Evolutionary conservation across 2,888 invertebrate genomes (phyloP), one percentile per base, ranked within the genome.

Genomic region (Graphium colonna): DNA sequence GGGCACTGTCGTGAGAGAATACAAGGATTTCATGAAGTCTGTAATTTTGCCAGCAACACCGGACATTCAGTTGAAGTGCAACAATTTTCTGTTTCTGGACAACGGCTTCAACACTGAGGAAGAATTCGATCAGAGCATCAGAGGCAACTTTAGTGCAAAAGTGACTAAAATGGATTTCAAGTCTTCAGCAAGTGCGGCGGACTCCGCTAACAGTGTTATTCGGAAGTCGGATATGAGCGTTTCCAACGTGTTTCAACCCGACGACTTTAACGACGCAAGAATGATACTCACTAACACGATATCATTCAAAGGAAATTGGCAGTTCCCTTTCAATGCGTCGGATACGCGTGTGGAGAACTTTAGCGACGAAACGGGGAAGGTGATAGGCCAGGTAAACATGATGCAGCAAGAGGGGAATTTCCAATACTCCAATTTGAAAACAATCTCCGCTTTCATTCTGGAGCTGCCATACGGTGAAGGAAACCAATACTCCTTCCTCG

Each of bases 221-320:
- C 72, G 78, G 55, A 77, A 60, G 18, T 72, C 75, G 4, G 82
- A 79, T 0, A 75, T 73, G 1, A 65, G 73, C 31, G 79, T 85
- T 0, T 73, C 77, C 0, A 77, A 81, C 56, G 82, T 81, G 5
- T 63, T 85, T 1, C 72, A 69, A 3, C 77, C 84, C 61, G 91
- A 81, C 40, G 92, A 92, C 67, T 78, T 92, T 42, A 67, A 62
- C 9, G 81, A 92, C 60, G 90, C 93, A 0, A 80, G 90, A 61
- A 87, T 94, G 77, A 89, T 94, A 53, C 72, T 94, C 64, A 88
- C 93, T 0, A 94, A 94, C 53, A 91, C 93, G 0, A 86, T 94
- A 44, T n/a, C n/a, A n/a, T n/a, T n/a, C n/a, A n/a, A n/a, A n/a
- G n/a, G n/a, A n/a, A n/a, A n/a, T n/a, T n/a, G n/a, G n/a, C n/a